These are phyloP conservation scores for Oophaga pumilio DNA, from an alignment of 2,113 vertebrate species.

Conservation along the genomic window DNA sequence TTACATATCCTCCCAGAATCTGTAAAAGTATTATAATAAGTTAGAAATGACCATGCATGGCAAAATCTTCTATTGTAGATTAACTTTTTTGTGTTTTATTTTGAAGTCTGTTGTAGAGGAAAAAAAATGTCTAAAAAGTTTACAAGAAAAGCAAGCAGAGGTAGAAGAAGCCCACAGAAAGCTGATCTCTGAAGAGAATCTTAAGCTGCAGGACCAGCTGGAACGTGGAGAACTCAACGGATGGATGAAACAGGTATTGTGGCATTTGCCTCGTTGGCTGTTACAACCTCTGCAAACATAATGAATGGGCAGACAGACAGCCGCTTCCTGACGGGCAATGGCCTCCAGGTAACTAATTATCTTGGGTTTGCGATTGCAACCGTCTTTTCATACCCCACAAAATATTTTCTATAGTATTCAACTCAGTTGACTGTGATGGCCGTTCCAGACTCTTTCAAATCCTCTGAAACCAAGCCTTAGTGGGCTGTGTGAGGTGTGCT, in stretches of 20 bases:
- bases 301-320: too few relatives aligned
- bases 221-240: conserved; percentile 50
- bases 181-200: conserved; percentile 36
- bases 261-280: background rate
- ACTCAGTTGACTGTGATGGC: too few relatives aligned
- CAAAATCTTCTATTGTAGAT: background rate
- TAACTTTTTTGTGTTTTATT: background rate
- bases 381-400: too few relatives aligned
- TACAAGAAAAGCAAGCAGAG: conserved; percentile 44
- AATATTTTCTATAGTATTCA: too few relatives aligned
- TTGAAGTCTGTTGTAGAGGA: background rate
- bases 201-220: conserved; percentile 55
- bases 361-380: too few relatives aligned
- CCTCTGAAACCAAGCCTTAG: too few relatives aligned
- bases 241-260: conserved; percentile 1
- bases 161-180: conserved; percentile 35
- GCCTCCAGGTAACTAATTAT: too few relatives aligned
- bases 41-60: background rate
- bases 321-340: too few relatives aligned
- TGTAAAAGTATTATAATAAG: background rate
- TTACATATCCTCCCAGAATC: too few relatives aligned
- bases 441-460: too few relatives aligned
- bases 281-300: too few relatives aligned
- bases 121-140: background rate
- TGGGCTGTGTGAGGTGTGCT: too few relatives aligned